Evolutionary conservation across 2,113 vertebrate species (phyloP).

Genomic region (Neodontobutis hainanensis): DNA sequence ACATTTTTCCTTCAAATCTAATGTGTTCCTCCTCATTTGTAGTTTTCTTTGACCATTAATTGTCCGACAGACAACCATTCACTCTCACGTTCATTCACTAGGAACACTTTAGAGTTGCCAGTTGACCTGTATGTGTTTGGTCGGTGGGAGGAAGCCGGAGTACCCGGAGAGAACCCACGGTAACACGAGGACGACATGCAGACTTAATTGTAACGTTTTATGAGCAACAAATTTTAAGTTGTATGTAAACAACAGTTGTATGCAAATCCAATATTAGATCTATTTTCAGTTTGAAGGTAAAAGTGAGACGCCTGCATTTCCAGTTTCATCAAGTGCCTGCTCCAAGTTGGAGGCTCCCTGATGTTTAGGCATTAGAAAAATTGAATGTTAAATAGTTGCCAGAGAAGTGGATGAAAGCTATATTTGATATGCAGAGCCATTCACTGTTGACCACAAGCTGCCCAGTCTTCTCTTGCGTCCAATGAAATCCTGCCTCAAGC

Average conservation of each 20-base stretch:
- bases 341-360: slow-evolving; percentile 17
- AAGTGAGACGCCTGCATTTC: slow-evolving; percentile 1
- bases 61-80: too few species aligned
- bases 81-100: too few species aligned
- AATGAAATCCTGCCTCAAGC: slow-evolving; percentile 56
- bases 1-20: too few species aligned
- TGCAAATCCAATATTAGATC: neutral
- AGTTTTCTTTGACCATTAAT: too few species aligned
- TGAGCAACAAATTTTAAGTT: neutral
- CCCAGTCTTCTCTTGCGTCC: slow-evolving; percentile 37
- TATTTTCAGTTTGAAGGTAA: slow-evolving; percentile 6
- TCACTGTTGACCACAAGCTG: slow-evolving; percentile 58
- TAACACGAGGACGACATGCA: too few species aligned
- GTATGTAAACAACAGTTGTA: neutral
- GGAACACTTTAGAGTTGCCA: too few species aligned
- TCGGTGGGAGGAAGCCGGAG: too few species aligned
- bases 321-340: neutral
- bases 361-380: slow-evolving; percentile 40
- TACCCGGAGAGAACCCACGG: too few species aligned
- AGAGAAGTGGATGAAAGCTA: slow-evolving; percentile 56
- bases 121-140: too few species aligned
- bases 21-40: too few species aligned
- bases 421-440: slow-evolving; percentile 60
- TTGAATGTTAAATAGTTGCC: slow-evolving; percentile 36
- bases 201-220: too few species aligned